Evolutionary conservation across 2,888 invertebrate species (phyloP), one percentile per base, ranked within the genome.

Genomic region (Eristalis tenax): DNA sequence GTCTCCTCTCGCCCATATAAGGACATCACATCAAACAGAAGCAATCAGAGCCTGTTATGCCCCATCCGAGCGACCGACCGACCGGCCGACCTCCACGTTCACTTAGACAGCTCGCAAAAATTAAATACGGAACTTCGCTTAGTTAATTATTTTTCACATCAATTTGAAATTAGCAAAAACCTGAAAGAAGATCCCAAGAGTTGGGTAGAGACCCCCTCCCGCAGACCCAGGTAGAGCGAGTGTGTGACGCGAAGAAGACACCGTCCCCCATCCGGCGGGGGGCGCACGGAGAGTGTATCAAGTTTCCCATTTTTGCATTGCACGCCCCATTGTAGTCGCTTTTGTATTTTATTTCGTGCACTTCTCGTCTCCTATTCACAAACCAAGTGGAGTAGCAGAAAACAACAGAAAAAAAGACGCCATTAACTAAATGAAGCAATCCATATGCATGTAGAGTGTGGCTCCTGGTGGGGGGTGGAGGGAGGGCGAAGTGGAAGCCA

Each of bases 101-200:
- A 38, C 59, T n/a, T 23, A 63, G 69, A 70, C 70, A 64, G 75
- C 64, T 73, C 43, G 18, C 50, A 18, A 18, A 84, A 70, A 70
- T 77, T 83, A 78, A 77, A 69, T 77, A 75, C 81, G 88, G 88
- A 88, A 88, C 83, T 88, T 80, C 77, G 76, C 88, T 84, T 88
- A 84, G 84, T 84, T 84, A 88, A 88, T 88, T 88, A 88, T 88
- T 88, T 88, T 88, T 84, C 73, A 84, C 85, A 87, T 87, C 76
- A 83, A 73, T 87, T 87, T 76, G 59, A 80, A 81, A 85, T 85
- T 80, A 85, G 76, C 83, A 73, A 79, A 61, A 77, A 80, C 79
- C 57, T 80, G 87, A 87, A 87, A 83, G 83, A 76, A 73, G 87
- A 87, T 80, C 59, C 73, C 40, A 26, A 32, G 26, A 69, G 8